Evolutionary conservation across 1,140 invertebrate species (phyloP), one percentile per base, ranked within the genome.

Genomic region (Druon quercuslanigerum): DNA sequence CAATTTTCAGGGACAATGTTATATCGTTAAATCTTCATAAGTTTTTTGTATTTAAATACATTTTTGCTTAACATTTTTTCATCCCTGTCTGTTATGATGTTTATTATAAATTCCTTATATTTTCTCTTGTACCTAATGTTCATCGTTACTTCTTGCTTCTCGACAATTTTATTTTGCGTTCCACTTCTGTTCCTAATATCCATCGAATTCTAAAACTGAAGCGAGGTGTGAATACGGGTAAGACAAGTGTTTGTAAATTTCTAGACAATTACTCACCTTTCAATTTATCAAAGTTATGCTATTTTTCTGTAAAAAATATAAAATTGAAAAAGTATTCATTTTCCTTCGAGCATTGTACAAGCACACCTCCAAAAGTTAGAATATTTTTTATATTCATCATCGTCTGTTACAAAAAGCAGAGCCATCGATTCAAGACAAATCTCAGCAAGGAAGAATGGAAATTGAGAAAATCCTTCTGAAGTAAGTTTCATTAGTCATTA

Each of bases 161-260:
- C 40, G 40, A 46, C 7, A 46, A 11, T 46, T 46, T 46, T 11
- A 46, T 46, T 46, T 46, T 46, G 40, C 40, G 40, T 11, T 46
- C 40, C 40, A 46, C 40, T 9, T 46, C 40, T 46, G 40, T 46
- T 11, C 40, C 9, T 11, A 46, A 46, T 46, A 8, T 46, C 9
- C 9, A 46, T 46, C 8, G 40, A 46, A 46, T 46, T 46, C 7
- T 5, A 57, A 57, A 57, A 14, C 33, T 66, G 6, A 40, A n/a
- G 33, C 25, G 40, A 66, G 60, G 60, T 66, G 60, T 66, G 60
- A 66, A 66, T 66, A 66, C 60, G 25, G 60, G 60, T 46, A 46
- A 46, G 40, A 46, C 9, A 46, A 46, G 19, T 66, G 14, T 33
- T 66, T 25, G 1, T 3, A 25, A 33, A 40, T 66, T 0, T 66